Evolutionary conservation across 37 sponge, comb jelly and placozoan species (phyloP), one percentile per base, ranked within the genome.

Genomic region (Aplysina aerophoba): DNA sequence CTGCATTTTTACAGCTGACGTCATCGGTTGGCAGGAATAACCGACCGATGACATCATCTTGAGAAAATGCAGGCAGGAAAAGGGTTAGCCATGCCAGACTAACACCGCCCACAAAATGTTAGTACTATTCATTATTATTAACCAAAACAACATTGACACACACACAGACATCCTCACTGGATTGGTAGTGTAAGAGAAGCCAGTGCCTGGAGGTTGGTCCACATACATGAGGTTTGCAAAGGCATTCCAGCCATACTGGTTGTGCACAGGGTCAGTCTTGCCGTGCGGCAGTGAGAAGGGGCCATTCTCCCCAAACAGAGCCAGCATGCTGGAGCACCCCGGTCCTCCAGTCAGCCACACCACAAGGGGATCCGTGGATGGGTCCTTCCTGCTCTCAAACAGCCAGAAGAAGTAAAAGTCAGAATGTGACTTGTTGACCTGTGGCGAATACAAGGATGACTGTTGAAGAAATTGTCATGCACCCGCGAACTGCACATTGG

Each of bases 271-370:
- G 11, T 80, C 90, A 17, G 80, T 82, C 6, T 36, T 67, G 40
- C 81, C 88, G 2, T 82, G 59, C 0, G 74, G 69, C 35, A 96
- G 83, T 27, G 90, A 79, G 71, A 96, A 96, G 38, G 96, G 96
- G 14, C 96, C 96, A 87, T 96, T 96, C 82, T 96, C 96, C 0
- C 61, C 65, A 24, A 96, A 71, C 53, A 96, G 84, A 37, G 91
- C 96, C 63, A 96, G 85, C 75, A 75, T 65, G 69, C 93, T 92
- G 31, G 96, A 90, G 87, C 96, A 96, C 0, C 96, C 96, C 11
- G 96, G 96, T 4, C 96, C 96, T 20, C 96, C 96, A 8, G 93
- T 96, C 74, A 96, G 55, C 96, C 96, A 96, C 64, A 96, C 68
- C 35, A 96, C 87, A 20, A 96, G 88, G 2, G 96, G 96, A 61